Evolutionary conservation across 2,888 invertebrate genomes (phyloP), one percentile per base, ranked within the genome.

Genomic region (Chymomyza procnemis): DNA sequence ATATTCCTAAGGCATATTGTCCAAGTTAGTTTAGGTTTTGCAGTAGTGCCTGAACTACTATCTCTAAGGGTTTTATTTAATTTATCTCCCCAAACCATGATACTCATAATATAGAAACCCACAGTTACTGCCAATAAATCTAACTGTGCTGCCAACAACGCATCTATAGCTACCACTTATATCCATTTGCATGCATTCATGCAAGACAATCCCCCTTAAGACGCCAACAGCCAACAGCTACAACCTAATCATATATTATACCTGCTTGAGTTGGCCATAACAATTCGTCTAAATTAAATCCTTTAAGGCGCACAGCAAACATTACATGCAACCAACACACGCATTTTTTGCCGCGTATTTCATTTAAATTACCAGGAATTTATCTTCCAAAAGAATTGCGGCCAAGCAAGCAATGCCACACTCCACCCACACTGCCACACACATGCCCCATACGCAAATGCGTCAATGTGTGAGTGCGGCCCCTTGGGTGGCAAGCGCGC

Each of bases 301-400:
- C 81, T 81, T 81, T 81, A 81, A 81, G 78, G 69, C 68, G 34
- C 34, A 41, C 0, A 3, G 34, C 80, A 67, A 67, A 69, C 60
- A 71, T 70, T 66, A 57, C 52, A 47, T 16, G 46, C 63, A 59
- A 41, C n/a, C 46, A 50, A 41, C 34, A 41, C 34, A 41, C 34
- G 22, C 69, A 56, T 58, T 67, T 75, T 72, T 75, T 79, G 68
- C 21, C 71, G 69, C 66, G 84, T 79, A 81, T 84, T 84, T 81
- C 81, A 80, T 84, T 84, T 81, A 84, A 80, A 80, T 80, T 81
- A 79, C 81, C 70, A 67, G 59, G 69, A 81, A 84, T 84, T 71
- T 78, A 80, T 79, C 69, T 71, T 64, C 61, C 56, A 58, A 63
- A 21, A 64, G 34, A 41, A 41, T 41, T 41, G 34, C 12, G 12